Evolutionary conservation across 2,888 invertebrate species (phyloP), one percentile per base, ranked within the genome.

Genomic region (Hypomecis punctinalis): DNA sequence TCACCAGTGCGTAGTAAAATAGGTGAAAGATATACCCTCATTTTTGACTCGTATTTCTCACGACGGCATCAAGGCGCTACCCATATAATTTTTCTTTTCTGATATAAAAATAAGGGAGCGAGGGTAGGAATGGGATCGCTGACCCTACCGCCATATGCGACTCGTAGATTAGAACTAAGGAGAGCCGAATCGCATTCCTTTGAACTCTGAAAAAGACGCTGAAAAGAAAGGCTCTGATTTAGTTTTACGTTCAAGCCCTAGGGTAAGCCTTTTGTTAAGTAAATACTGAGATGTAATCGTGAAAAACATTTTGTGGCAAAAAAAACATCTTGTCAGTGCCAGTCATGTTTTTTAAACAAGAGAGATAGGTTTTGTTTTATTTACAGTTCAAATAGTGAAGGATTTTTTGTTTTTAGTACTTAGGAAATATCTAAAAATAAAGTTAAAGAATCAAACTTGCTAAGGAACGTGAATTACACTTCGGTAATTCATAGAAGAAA

Each of bases 1-100:
- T 63, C 63, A 61, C 60, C 67, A 56, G 56, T 10, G 63, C 49
- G 61, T 54, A 57, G 13, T 67, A 67, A 67, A 63, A 47, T 67
- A 67, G 56, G 60, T 60, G 53, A 61, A 63, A 63, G 57, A 63
- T 61, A 54, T 53, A 51, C 56, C 49, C 61, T 46, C 61, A 63
- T 63, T 63, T 67, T 63, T 61, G 57, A 63, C 53, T 57, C 49
- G 54, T 56, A 60, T 59, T 60, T 63, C 59, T 54, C 42, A 51
- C 59, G 49, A 58, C 58, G 47, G 36, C 42, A 53, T 54, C 63
- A 63, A 54, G 49, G 43, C 48, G 52, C 42, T 54, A 66, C 61
- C 66, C 66, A 59, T 61, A 59, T 59, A 66, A 65, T 56, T 66
- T 63, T 67, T 53, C 63, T 56, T 60, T 63, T 65, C 37, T 65